These are phyloP conservation scores for Microplitis deprimator DNA, from an alignment of 2,888 invertebrate species.

Conservation along the genomic window DNA sequence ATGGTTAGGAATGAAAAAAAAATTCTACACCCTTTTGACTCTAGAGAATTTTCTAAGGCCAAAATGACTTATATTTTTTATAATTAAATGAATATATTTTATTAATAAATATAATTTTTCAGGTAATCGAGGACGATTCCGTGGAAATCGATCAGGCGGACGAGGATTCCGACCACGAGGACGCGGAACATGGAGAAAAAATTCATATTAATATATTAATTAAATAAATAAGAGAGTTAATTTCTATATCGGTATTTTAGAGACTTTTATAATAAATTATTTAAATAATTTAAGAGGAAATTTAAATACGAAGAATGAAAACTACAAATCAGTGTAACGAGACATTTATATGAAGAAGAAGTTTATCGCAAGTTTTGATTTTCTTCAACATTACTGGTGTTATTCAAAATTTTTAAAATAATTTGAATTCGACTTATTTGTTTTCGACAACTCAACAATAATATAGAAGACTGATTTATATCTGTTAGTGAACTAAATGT, in stretches of 20 bases:
- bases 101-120: slow-evolving; percentile 31
- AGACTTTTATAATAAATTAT: neutral
- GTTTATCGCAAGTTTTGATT: no score
- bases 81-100: no score
- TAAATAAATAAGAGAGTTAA: slow-evolving; percentile 2
- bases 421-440: no score
- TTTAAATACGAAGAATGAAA: neutral
- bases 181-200: slow-evolving; percentile 68
- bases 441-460: no score
- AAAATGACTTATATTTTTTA: no score
- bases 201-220: slow-evolving; percentile 59
- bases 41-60: no score
- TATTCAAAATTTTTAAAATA: no score
- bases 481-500: neutral
- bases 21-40: neutral
- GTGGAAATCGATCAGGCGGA: slow-evolving; percentile 62
- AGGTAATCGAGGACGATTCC: slow-evolving; percentile 66
- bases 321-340: neutral
- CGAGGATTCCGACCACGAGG: slow-evolving; percentile 65
- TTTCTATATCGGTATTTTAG: neutral
- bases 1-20: no score
- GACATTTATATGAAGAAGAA: no score
- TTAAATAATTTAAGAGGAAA: neutral
- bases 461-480: no score
- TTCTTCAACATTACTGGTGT: no score